Evolutionary conservation across 2,888 invertebrate species (phyloP), one percentile per base, ranked within the genome.

Genomic region (Xestia ashworthii): DNA sequence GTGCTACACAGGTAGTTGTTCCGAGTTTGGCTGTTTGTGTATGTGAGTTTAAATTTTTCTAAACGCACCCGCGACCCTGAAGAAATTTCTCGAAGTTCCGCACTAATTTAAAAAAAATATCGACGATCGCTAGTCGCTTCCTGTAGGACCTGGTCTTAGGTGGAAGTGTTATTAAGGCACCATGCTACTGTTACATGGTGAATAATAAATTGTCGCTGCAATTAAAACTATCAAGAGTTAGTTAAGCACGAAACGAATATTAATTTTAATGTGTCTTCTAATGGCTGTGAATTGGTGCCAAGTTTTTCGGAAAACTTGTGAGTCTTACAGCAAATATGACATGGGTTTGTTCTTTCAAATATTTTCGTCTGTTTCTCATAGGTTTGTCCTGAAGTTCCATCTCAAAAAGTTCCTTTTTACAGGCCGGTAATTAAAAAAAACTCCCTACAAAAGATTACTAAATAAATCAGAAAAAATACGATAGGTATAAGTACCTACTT

Each of bases 211-310:
- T 44, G 25, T 65, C 69, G 50, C 58, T 65, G 73, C 75, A 86
- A 80, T 86, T 86, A 77, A 66, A 83, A 78, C 76, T 78, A 70
- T 72, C 48, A 79, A 66, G 71, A 80, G 71, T 80, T 53, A 78
- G n/a, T 74, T 70, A 53, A 41, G 74, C 70, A 65, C n/a, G 68
- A 74, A 78, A 71, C 62, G 73, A 81, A 76, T 81, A 75, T 85
- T 86, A 86, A 86, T 81, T 83, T 83, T 76, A 82, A 84, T 82
- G 71, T 74, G 53, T 73, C 69, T 67, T 65, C 50, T 86, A 86
- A 86, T 83, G 55, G 65, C n/a, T 71, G 62, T 81, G 64, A 80
- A 67, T 53, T 68, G 72, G 41, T 65, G 74, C 69, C 67, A 80
- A 80, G 55, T 71, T 77, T 69, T 68, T 81, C 64, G n/a, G 60